Evolutionary conservation across 2,113 vertebrate genomes (phyloP).

Genomic region (Muntiacus muntjak): DNA sequence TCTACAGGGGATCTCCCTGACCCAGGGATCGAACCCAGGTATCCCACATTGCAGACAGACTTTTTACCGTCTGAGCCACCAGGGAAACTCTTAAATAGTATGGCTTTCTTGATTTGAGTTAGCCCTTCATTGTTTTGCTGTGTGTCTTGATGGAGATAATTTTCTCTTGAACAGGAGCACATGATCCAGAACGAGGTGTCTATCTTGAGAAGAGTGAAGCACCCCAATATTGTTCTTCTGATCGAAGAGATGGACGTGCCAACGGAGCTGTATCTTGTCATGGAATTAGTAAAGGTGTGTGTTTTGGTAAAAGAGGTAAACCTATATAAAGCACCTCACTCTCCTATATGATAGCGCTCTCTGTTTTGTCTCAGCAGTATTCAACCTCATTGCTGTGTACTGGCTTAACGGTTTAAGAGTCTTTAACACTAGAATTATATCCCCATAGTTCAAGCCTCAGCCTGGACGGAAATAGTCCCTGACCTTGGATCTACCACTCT

Average conservation of each 20-base stretch:
- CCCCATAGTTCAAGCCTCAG: not conserved
- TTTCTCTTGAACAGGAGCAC: conserved; percentile 88
- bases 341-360: not conserved
- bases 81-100: not conserved
- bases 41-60: not conserved
- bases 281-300: conserved; percentile 97
- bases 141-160: not conserved
- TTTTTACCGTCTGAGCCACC: not conserved
- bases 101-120: not conserved
- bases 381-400: not conserved
- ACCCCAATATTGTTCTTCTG: conserved; percentile 97
- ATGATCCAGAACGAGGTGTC: conserved; percentile 99
- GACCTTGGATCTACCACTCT: no score
- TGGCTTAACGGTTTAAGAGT: no score
- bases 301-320: not conserved
- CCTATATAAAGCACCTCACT: not conserved
- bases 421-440: not conserved
- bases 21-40: not conserved
- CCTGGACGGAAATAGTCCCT: not conserved
- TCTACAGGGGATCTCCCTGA: not conserved
- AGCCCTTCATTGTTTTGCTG: not conserved
- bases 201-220: conserved; percentile 95
- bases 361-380: not conserved
- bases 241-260: conserved; percentile 98
- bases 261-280: conserved; percentile 94